Conservation (phyloP, 2,113 vertebrate species). For the Rostratula benghalensis region DNA sequence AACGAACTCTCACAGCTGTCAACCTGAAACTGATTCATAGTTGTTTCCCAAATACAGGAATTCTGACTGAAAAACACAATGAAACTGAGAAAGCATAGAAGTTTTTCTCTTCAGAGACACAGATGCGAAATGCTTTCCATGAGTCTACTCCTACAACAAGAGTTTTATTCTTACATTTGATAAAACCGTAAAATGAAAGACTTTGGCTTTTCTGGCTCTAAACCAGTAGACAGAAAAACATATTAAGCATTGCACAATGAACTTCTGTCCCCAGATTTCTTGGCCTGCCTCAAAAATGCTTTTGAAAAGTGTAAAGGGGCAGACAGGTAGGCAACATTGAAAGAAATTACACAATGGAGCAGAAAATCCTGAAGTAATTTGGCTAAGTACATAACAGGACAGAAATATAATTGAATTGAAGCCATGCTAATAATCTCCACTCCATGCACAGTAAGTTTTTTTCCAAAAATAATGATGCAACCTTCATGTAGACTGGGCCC, state of each 20-base stretch:
- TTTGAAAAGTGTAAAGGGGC: not conserved
- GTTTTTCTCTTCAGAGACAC: not conserved
- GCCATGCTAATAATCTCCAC: not conserved
- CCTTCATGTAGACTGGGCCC: not conserved
- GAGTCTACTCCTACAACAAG: not conserved
- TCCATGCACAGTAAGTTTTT: not conserved
- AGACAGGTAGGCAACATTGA: not conserved
- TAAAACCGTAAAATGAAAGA: not conserved
- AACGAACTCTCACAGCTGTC: not conserved
- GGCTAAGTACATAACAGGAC: not conserved
- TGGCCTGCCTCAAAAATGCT: not conserved
- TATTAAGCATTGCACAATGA: not conserved
- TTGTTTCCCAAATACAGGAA: not conserved
- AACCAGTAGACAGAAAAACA: not conserved
- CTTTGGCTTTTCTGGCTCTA: not conserved
- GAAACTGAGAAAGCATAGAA: not conserved
- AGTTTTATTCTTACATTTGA: not conserved
- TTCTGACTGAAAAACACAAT: not conserved
- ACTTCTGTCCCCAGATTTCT: not conserved
- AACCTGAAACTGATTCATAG: not conserved
- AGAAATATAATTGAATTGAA: not conserved
- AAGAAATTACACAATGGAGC: not conserved
- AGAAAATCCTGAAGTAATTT: not conserved
- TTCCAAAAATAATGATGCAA: not conserved
- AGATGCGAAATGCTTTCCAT: not conserved